Percentiles rank a stretch among this genome's conserved stretches.
Conservation (phyloP, 2,113 vertebrate genomes). For the Podarcis cretensis region DNA sequence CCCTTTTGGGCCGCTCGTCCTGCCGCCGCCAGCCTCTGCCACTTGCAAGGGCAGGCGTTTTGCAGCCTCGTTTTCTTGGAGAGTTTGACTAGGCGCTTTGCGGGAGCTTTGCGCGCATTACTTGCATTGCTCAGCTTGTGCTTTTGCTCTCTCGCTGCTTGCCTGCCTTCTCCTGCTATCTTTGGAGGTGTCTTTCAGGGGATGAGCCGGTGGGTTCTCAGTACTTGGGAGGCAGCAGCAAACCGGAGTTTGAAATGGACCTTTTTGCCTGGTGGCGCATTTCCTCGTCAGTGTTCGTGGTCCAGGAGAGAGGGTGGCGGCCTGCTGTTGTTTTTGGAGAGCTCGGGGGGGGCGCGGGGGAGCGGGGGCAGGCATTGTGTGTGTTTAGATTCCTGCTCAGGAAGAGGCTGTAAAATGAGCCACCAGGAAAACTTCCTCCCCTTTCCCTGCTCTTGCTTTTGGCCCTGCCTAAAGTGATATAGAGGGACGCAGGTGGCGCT, state of each 20-base stretch:
- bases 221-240: neutral
- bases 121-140: neutral
- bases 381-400: neutral
- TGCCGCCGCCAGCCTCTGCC: no score
- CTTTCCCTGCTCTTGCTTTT: neutral
- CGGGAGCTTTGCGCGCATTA: neutral
- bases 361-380: no score
- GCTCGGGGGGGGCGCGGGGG: no score
- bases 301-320: no score
- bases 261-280: neutral
- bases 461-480: neutral
- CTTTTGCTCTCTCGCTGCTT: no score
- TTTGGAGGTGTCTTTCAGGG: neutral
- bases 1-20: neutral
- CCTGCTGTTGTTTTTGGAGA: no score
- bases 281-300: neutral
- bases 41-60: no score
- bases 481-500: no score
- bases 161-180: neutral
- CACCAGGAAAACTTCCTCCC: neutral
- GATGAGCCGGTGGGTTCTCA: neutral
- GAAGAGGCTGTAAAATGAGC: neutral
- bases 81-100: neutral
- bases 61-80: no score
- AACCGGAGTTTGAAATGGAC: neutral